Conservation (phyloP, 2,113 vertebrate genomes). For the Empidonax alnorum region DNA sequence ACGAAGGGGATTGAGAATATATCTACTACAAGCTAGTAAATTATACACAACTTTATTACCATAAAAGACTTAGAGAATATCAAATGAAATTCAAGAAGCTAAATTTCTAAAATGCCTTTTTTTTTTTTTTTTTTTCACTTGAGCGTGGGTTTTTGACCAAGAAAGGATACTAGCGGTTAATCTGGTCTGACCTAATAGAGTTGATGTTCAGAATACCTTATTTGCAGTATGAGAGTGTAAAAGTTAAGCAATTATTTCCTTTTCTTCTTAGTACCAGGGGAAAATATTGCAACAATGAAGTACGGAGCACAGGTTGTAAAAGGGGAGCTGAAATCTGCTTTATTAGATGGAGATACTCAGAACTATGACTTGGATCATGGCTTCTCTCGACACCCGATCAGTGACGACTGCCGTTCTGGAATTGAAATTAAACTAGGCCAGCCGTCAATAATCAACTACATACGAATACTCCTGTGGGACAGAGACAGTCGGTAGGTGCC, state of each 20-base stretch:
- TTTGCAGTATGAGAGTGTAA: neutral
- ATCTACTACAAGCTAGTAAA: neutral
- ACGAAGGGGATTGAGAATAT: neutral
- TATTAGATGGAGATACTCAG: slow-evolving; percentile 96
- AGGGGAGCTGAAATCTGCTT: slow-evolving; percentile 94
- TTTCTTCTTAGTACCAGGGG: slow-evolving; percentile 87
- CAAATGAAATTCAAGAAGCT: neutral
- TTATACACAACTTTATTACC: neutral
- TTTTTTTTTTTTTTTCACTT: neutral
- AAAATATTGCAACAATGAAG: slow-evolving; percentile 99
- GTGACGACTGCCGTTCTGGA: slow-evolving; percentile 91
- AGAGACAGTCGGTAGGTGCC: slow-evolving; percentile 88
- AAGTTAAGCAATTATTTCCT: neutral
- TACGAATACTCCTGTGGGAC: slow-evolving; percentile 96
- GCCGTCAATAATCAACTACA: slow-evolving; percentile 93
- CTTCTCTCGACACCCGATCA: slow-evolving; percentile 97
- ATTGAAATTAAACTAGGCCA: slow-evolving; percentile 96
- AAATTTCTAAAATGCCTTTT: neutral
- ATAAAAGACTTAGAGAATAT: neutral
- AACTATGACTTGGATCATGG: slow-evolving; percentile 98
- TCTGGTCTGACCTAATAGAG: neutral
- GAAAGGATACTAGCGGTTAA: neutral
- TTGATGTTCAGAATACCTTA: neutral
- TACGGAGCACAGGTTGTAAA: slow-evolving; percentile 96
- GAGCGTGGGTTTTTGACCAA: neutral